Conservation (phyloP, 2,113 vertebrate species). For the Accipiter cooperii region DNA sequence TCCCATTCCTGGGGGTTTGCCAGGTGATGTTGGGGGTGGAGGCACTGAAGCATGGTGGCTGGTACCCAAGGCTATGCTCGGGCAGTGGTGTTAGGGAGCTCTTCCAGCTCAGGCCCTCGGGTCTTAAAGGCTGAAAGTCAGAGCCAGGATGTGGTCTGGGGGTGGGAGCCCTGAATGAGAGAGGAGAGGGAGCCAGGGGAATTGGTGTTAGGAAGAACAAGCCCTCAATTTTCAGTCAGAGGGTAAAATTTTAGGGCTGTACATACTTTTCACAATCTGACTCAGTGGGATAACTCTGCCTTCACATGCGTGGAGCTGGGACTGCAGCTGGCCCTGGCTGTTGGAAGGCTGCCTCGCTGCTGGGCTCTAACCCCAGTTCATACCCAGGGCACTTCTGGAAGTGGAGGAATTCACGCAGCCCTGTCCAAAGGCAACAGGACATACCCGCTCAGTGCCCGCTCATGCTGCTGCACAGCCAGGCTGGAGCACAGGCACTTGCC, state of each 20-base stretch:
- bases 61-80: neutral
- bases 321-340: slow-evolving; percentile 10
- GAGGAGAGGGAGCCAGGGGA: neutral
- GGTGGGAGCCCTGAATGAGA: neutral
- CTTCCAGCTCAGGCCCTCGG: neutral
- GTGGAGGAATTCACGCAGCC: neutral
- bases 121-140: neutral
- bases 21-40: neutral
- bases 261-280: neutral
- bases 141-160: neutral
- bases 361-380: neutral
- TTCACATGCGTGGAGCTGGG: slow-evolving; percentile 33
- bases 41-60: rapidly evolving
- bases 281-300: slow-evolving; percentile 17
- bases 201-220: neutral
- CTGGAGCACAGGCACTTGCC: neutral
- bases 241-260: neutral
- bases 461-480: neutral
- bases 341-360: neutral
- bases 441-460: neutral
- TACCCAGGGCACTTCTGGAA: neutral
- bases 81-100: neutral
- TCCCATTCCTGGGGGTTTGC: neutral
- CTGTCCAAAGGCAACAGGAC: neutral
- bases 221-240: neutral